Evolutionary conservation across 1,140 invertebrate species (phyloP), one percentile per base, ranked within the genome.

Genomic region (Eubasilissa regina): DNA sequence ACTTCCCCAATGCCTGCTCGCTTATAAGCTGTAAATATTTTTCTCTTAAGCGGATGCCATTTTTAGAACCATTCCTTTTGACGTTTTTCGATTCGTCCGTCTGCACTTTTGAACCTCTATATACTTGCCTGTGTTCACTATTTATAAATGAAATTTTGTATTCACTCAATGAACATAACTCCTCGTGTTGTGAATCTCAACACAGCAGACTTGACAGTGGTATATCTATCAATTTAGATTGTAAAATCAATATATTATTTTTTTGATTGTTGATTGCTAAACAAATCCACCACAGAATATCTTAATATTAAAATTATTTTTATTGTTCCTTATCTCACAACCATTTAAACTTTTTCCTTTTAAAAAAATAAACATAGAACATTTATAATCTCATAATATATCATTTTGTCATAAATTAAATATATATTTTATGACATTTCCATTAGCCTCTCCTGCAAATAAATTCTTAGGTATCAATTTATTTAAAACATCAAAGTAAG

Each of bases 31-130:
- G 76, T 78, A 78, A 78, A 78, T 78, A 78, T 78, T 78, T 78
- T 78, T 35, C 51, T 68, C 58, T 56, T 43, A 17, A 35, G 62
- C 76, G 87, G 88, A 88, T 89, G 88, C 88, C 88, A 89, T 89
- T 87, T 89, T 87, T 88, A 72, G 48, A 77, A 58, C 66, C 48
- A 72, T 68, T 72, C 48, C 44, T 56, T 78, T 78, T 78, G 76
- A 78, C 76, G 76, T 78, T 78, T 78, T 77, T 72, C 74, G 19
- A 21, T 56, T 75, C 55, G 43, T 25, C 74, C 53, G 74, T 62
- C 74, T 62, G 74, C 44, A 62, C 44, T 75, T 62, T 62, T 62
- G 17, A 47, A 55, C 47, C 51, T 53, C 21, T 73, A 73, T 73
- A 53, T 21, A 74, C 72, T 43, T 25, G 72, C 51, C 25, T 70